These are phyloP conservation scores for Vireo altiloquus DNA, from an alignment of 2,113 vertebrate species.

Conservation along the genomic window DNA sequence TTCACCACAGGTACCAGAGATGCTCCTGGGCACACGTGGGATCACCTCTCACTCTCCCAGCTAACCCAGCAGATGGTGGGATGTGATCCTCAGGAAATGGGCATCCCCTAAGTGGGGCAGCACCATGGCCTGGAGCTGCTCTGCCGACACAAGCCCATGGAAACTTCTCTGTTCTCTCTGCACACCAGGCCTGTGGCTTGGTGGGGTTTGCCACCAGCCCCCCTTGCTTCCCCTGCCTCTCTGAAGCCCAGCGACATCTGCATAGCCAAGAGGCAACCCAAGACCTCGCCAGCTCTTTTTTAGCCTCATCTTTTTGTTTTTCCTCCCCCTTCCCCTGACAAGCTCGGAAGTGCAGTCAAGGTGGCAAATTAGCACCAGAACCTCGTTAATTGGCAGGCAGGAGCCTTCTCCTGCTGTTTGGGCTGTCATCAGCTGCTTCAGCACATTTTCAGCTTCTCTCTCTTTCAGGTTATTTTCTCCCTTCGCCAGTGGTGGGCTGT, in stretches of 20 bases:
- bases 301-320: not conserved
- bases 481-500: accelerated
- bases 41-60: accelerated
- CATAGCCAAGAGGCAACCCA: not conserved
- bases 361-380: conserved; percentile 70
- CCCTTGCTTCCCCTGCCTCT: not conserved
- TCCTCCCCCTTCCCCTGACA: conserved; percentile 18
- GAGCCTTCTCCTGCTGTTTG: conserved; percentile 66
- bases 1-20: accelerated
- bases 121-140: not conserved
- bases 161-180: not conserved
- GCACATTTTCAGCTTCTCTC: conserved; percentile 28
- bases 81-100: not conserved
- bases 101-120: not conserved
- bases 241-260: not conserved
- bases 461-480: not conserved
- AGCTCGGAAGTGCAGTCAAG: conserved; percentile 64
- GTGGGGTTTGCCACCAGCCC: not conserved
- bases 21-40: accelerated
- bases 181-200: not conserved
- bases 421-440: conserved; percentile 60
- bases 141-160: not conserved
- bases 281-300: not conserved
- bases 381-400: conserved; percentile 68
- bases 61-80: not conserved